Base-by-base conservation (phyloP, 2,797 vertebrate genomes). In the Holocentrus rufus region DNA sequence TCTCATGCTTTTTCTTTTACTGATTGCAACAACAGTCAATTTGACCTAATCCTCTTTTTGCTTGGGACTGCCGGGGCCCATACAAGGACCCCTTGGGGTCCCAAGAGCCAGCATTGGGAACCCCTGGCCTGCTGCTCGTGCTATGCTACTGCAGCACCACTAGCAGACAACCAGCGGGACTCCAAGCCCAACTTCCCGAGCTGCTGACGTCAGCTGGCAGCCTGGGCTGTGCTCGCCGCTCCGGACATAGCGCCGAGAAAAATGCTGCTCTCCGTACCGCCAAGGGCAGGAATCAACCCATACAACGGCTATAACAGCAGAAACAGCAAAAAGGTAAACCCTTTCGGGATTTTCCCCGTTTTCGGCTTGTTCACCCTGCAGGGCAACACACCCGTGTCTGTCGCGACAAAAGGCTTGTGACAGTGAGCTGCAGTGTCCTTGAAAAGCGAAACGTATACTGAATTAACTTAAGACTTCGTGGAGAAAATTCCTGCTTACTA, bases 231-330 rank as follows among this genome's bases (percentile, higher is more conserved):
- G 89, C 91, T 93, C 93, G 89, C 92, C 90, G 93, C 94, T 95
- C 91, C 91, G 94, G 93, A 94, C 93, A 92, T 85, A 92, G 93
- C 90, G 93, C 93, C 84, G 91, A 94, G 91, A 90, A 96, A 93
- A 96, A 97, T 98, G 97, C 95, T 98, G 93, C 95, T 98, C 91
- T 98, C 97, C 91, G 96, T 96, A 88, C 94, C 94, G 94, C 94
- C 95, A 92, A 95, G 96, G 94, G 93, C 95, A 91, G 96, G 95
- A 90, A 92, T 97, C 93, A 95, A 95, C 88, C 94, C 95, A 73
- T 96, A 97, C 93, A 95, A 93, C 93, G 95, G 95, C 89, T 97
- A 95, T 87, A 95, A 93, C 94, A 95, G 91, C 94, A 96, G 96
- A 93, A 95, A 94, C 95, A 93, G 92, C 92, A 98, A 95, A 92